A percentile compares a stretch with the other conserved stretches of the same genome.
Evolutionary conservation across 30 jellyfish, hydroid and myxozoan species (phyloP).

Genomic region (Cassiopea andromeda): DNA sequence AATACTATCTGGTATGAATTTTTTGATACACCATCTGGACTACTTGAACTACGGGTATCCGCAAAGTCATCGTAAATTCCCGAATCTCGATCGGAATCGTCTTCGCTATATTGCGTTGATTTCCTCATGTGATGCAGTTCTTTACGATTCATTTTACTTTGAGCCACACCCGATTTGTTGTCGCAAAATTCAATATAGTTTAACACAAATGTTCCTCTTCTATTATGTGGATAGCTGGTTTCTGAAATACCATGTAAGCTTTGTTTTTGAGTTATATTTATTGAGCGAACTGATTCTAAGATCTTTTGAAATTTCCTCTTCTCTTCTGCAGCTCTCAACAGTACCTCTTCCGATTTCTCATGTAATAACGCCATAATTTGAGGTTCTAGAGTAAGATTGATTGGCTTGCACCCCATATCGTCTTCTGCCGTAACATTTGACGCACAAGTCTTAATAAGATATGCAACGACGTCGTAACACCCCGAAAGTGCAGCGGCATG

Average conservation of each 20-base stretch:
- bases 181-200: too few species aligned
- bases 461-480: constrained; percentile 52
- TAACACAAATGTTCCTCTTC: too few species aligned
- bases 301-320: background rate
- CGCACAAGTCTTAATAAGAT: constrained; percentile 63
- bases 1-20: background rate
- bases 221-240: too few species aligned
- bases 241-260: background rate
- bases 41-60: background rate
- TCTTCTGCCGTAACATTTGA: constrained; percentile 74
- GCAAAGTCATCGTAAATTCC: constrained; percentile 26
- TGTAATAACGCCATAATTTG: constrained; percentile 23
- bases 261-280: background rate
- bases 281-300: background rate
- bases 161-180: constrained; percentile 6
- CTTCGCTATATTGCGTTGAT: background rate
- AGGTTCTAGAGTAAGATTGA: constrained; percentile 70
- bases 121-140: too few species aligned
- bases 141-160: background rate
- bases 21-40: background rate
- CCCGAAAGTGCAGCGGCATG: constrained; percentile 88
- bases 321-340: constrained; percentile 11
- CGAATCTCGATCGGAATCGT: constrained; percentile 6
- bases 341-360: background rate
- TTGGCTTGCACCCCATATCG: constrained; percentile 87